Evolutionary conservation across 2,113 vertebrate species (phyloP).

Genomic region (human (Homo sapiens)): GRCh38 chr1:230510001-230510500

Average conservation of each 20-base stretch:
- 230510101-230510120: not conserved
- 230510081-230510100: not conserved
- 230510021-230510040: not conserved
- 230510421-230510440: no score
- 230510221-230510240: not conserved
- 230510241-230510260: not conserved
- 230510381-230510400: no score
- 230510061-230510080: not conserved
- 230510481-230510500: no score
- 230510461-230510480: no score
- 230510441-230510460: no score
- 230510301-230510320: no score
- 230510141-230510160: not conserved
- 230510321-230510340: no score
- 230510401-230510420: no score
- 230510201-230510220: not conserved
- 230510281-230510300: no score
- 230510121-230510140: not conserved
- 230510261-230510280: no score
- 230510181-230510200: not conserved
- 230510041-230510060: not conserved
- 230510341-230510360: no score
- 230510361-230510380: no score
- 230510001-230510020: not conserved
- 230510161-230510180: not conserved